Percentiles rank a stretch among this genome's conserved stretches.
These are phyloP conservation scores for Congeria kusceri DNA, from an alignment of 2,888 invertebrate genomes.

Conservation along the genomic window DNA sequence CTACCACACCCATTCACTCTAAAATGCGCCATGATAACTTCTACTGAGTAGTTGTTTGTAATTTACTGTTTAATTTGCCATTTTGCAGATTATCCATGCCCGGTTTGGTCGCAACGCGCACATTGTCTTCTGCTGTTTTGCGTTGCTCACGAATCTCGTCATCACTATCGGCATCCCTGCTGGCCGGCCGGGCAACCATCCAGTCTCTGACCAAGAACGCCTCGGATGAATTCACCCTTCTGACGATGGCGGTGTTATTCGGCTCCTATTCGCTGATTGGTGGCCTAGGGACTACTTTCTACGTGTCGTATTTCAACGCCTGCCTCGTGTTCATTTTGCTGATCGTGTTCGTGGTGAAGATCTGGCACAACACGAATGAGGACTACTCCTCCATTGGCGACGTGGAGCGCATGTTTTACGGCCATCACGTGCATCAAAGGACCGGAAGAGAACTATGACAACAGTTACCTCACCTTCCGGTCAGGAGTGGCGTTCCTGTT, in stretches of 20 bases:
- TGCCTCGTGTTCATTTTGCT: conserved; percentile 74
- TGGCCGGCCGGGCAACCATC: conserved; percentile 75
- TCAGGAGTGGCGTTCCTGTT: too few relatives aligned
- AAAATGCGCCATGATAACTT: too few relatives aligned
- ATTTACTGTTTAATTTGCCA: too few relatives aligned
- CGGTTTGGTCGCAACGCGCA: conserved; percentile 77
- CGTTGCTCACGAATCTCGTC: conserved; percentile 78
- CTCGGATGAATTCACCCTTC: conserved; percentile 76
- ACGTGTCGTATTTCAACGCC: conserved; percentile 82
- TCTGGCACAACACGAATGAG: conserved; percentile 56
- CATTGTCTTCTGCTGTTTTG: conserved; percentile 76
- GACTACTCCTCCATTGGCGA: conserved; percentile 64
- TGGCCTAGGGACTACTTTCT: conserved; percentile 62
- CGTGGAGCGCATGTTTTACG: conserved; percentile 60
- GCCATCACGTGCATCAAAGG: conserved; percentile 67
- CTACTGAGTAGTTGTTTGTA: too few relatives aligned
- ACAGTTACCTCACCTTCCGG: conserved; percentile 74
- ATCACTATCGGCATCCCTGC: conserved; percentile 73
- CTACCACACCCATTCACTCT: too few relatives aligned
- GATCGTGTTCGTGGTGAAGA: conserved; percentile 69
- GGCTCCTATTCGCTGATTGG: conserved; percentile 77
- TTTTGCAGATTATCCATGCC: conserved; percentile 75
- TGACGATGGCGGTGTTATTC: conserved; percentile 78
- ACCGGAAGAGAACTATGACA: conserved; percentile 70
- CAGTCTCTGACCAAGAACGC: conserved; percentile 74